phyloP scores from a whole-genome alignment of 2,888 invertebrate species.

The Machimus rusticus region DNA sequence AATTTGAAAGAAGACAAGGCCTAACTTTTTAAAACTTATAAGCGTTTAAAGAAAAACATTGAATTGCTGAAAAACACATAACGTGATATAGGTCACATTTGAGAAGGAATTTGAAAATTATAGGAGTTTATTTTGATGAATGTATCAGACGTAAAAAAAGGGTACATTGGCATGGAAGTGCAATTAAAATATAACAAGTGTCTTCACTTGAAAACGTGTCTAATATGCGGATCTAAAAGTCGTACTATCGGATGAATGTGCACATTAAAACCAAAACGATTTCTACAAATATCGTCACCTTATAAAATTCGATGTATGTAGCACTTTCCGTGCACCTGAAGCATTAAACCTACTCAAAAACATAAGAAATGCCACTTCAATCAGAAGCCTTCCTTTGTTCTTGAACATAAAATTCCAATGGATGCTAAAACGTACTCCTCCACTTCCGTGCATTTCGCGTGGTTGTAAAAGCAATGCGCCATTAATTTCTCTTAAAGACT shows the following conservation, averaged over 20 bases:
- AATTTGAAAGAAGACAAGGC: too few species aligned
- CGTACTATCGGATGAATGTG: neutral
- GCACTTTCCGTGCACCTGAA: neutral
- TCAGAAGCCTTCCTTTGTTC: neutral
- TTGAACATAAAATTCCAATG: neutral
- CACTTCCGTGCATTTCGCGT: neutral
- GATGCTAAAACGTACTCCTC: neutral
- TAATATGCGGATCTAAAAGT: neutral
- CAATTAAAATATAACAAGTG: neutral
- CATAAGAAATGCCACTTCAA: neutral
- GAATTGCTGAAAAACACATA: too few species aligned
- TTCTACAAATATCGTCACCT: neutral
- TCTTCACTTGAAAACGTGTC: neutral
- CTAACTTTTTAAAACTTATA: too few species aligned
- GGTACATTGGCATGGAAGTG: neutral
- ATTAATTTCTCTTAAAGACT: neutral
- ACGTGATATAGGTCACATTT: too few species aligned
- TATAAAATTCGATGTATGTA: neutral
- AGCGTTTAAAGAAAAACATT: too few species aligned
- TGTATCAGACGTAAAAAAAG: too few species aligned
- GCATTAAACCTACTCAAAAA: neutral
- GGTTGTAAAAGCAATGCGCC: neutral
- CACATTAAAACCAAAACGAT: neutral
- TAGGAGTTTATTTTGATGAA: too few species aligned
- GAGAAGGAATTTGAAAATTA: too few species aligned